These are phyloP conservation scores for Rhagophthalmus giganteus DNA, from an alignment of 2,888 invertebrate species.

Conservation along the genomic window DNA sequence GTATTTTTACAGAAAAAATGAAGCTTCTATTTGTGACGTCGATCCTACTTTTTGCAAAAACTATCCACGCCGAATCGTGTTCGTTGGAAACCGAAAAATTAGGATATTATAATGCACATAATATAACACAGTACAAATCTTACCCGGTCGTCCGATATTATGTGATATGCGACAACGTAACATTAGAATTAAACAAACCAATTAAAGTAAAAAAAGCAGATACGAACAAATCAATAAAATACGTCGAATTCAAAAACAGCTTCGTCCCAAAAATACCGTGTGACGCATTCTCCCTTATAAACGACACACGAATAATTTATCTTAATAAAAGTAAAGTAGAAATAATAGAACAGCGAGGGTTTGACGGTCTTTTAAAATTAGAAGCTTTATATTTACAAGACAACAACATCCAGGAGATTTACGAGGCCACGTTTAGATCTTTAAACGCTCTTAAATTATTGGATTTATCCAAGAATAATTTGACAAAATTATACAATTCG, in stretches of 20 bases:
- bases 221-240: background rate
- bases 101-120: too few relatives aligned
- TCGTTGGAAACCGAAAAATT: too few relatives aligned
- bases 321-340: constrained; percentile 4
- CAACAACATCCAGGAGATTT: constrained; percentile 1
- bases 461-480: constrained; percentile 12
- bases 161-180: background rate
- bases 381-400: constrained; percentile 5
- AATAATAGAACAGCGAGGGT: constrained; percentile 1
- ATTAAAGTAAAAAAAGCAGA: background rate
- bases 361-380: background rate
- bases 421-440: background rate
- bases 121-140: too few relatives aligned
- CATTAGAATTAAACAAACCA: background rate
- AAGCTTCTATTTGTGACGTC: too few relatives aligned
- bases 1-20: too few relatives aligned
- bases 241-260: background rate
- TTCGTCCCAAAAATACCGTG: background rate
- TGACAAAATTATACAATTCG: background rate
- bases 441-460: constrained; percentile 9
- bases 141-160: background rate
- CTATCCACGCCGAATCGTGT: background rate
- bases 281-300: background rate
- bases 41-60: background rate
- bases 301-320: background rate